These are phyloP conservation scores for Taxidea taxus DNA, from an alignment of 2,113 vertebrate genomes.

Conservation along the genomic window DNA sequence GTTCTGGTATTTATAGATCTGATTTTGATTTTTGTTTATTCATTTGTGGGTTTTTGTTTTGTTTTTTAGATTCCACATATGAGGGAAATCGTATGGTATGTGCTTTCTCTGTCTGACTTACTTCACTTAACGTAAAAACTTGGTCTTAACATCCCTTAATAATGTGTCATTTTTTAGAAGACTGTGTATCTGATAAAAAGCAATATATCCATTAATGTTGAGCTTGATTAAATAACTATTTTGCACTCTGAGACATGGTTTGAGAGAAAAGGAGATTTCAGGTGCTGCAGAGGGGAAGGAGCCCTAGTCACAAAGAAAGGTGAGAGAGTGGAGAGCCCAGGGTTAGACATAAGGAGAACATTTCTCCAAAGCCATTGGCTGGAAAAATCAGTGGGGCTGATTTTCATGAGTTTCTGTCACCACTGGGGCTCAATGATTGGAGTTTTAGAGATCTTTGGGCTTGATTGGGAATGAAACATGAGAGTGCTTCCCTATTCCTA, in stretches of 20 bases:
- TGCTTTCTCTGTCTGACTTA: neutral
- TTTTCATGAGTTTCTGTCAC: neutral
- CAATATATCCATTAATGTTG: neutral
- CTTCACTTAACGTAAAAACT: neutral
- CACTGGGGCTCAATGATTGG: neutral
- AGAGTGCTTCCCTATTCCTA: neutral
- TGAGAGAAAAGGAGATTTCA: neutral
- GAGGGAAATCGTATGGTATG: neutral
- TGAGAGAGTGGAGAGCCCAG: neutral
- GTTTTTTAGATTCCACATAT: neutral
- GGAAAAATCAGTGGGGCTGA: neutral
- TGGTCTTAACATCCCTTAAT: neutral
- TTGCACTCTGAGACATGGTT: neutral
- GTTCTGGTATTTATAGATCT: neutral
- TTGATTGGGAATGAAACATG: neutral
- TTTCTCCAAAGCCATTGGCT: neutral
- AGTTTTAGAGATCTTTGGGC: neutral
- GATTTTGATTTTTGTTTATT: neutral
- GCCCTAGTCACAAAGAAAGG: neutral
- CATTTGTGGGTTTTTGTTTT: neutral
- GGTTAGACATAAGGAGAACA: neutral
- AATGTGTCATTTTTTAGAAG: neutral
- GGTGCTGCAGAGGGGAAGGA: neutral
- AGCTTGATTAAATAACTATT: neutral
- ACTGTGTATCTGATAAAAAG: neutral